Evolutionary conservation across 2,888 invertebrate species (phyloP).

Genomic region (Halictus quadricinctus): DNA sequence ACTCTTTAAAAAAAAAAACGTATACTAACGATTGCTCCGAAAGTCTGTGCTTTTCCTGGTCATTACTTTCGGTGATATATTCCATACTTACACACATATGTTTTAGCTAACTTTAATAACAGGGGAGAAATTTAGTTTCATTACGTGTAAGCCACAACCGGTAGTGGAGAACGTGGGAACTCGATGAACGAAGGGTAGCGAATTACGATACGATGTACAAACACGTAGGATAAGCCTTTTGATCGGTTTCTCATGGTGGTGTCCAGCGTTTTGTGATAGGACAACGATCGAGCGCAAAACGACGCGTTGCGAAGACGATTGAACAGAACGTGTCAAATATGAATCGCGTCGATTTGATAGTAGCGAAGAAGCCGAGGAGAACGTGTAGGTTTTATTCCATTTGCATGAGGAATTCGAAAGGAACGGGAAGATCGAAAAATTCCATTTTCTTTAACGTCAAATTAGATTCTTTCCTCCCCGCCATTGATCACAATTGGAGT

Average conservation of each 20-base stretch:
- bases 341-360: neutral
- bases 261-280: conserved; percentile 45
- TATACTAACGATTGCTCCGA: conserved; percentile 22
- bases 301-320: conserved; percentile 9
- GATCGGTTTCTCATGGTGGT: conserved; percentile 23
- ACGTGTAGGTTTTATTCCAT: conserved; percentile 23
- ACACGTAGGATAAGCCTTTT: conserved; percentile 48
- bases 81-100: conserved; percentile 21
- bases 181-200: conserved; percentile 12
- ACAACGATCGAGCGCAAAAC: conserved; percentile 6
- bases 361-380: neutral
- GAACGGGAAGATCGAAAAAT: neutral
- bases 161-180: conserved; percentile 17
- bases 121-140: conserved; percentile 17
- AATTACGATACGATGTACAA: conserved; percentile 53
- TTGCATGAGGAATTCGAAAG: conserved; percentile 11
- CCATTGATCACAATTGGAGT: conserved; percentile 63
- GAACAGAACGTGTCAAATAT: conserved; percentile 6
- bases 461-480: conserved; percentile 16
- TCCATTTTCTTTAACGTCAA: conserved; percentile 7
- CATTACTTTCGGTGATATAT: conserved; percentile 29
- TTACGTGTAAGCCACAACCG: conserved; percentile 4
- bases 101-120: conserved; percentile 18
- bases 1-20: neutral
- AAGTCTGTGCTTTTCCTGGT: conserved; percentile 24